Evolutionary conservation across 2,797 vertebrate species (phyloP), one percentile per base, ranked within the genome.

Genomic region (Heliangelus exortis): DNA sequence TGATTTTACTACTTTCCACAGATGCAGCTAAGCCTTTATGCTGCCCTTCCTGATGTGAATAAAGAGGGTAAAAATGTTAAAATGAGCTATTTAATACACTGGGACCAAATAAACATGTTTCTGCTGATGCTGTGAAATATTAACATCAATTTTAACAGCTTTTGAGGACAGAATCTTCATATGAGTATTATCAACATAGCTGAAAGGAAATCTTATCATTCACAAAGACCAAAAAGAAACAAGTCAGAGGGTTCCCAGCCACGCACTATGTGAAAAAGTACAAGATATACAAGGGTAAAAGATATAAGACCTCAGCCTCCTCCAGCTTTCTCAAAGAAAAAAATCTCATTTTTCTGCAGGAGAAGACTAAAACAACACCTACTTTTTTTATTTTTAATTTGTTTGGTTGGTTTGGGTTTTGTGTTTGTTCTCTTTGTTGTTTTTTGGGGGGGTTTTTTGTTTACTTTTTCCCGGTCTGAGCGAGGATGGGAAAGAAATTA

Each of bases 171-270:
- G 45, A 81, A 76, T 93, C 90, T 93, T 84, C 67, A 48, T 58
- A 22, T 14, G 55, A 78, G 68, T 59, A 48, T 78, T 92, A 93
- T 77, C 81, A 91, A 67, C 53, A 45, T 10, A 75, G 80, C 83
- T 69, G 41, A 71, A 72, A 78, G 74, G 80, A 88, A 96, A 90
- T 73, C 94, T 96, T 92, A 91, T 81, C 69, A 3, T 54, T 62
- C n/a, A 7, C 82, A 88, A 91, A 78, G 17, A 93, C 51, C 83
- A 73, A 75, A 92, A 88, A 72, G 80, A 33, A 15, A 4, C 72
- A 43, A 36, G 20, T 92, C 90, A 90, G 73, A 80, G 87, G 61
- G 54, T 36, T 84, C 80, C 17, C 58, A 83, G 88, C 92, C 78
- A 63, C 1, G 2, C 25, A 3, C 19, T 19, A 10, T 4, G 58